Evolutionary conservation across 2,888 invertebrate species (phyloP).

Genomic region (Melipona beecheii): DNA sequence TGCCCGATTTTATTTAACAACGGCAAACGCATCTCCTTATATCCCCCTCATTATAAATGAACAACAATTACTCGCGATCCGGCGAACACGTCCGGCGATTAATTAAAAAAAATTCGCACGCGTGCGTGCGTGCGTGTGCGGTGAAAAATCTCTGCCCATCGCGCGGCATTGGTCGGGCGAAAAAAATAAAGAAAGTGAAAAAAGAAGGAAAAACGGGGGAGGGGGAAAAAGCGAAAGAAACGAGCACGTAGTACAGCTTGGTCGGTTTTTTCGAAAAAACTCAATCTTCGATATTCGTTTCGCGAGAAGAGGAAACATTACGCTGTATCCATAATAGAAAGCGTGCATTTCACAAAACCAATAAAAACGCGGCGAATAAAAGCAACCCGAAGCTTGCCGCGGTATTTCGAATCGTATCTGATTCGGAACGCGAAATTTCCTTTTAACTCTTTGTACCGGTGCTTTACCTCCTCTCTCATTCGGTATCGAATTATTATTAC

Average conservation of each 20-base stretch:
- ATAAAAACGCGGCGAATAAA: slow-evolving; percentile 30
- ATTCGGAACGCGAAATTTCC: not conserved
- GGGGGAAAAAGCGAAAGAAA: not conserved
- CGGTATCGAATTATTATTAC: not conserved
- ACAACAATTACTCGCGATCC: slow-evolving; percentile 30
- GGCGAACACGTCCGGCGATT: slow-evolving; percentile 14
- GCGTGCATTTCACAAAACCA: slow-evolving; percentile 25
- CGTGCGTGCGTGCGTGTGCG: not conserved
- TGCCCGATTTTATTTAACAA: slow-evolving; percentile 36
- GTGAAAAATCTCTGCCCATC: not conserved
- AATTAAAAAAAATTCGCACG: slow-evolving; percentile 40
- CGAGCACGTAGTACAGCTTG: too few relatives aligned
- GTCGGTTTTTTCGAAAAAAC: slow-evolving; percentile 41
- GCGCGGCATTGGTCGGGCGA: not conserved
- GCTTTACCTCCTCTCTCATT: not conserved
- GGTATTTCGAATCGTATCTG: slow-evolving; percentile 13
- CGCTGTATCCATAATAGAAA: slow-evolving; percentile 37
- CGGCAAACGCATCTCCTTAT: not conserved
- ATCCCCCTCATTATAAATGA: slow-evolving; percentile 5
- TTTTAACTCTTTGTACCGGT: slow-evolving; percentile 1
- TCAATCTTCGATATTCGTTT: slow-evolving; percentile 55
- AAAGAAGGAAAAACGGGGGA: not conserved
- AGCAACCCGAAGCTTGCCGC: not conserved
- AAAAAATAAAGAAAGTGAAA: not conserved
- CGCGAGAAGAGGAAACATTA: slow-evolving; percentile 21